Evolutionary conservation across 92 coral and sea anemone species (phyloP), one percentile per base, ranked within the genome.

Genomic region (Palythoa grandis): DNA sequence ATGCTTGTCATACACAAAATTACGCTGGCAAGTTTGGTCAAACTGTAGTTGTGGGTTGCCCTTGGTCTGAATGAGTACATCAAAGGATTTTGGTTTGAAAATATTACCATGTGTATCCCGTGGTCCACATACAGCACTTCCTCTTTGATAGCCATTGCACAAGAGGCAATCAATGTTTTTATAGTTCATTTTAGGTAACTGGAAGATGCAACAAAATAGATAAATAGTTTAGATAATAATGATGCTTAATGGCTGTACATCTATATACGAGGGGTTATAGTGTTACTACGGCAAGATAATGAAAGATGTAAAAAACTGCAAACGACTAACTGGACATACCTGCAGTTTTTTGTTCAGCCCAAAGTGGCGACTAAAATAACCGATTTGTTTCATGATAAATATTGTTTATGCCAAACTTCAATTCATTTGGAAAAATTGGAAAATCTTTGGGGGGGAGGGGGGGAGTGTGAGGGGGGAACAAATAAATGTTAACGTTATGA

Each of bases 41-140:
- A 65, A 65, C 5, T 80, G 1, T 65, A 70, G 52, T 23, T 37
- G 43, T 43, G 50, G 7, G 1, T 22, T 17, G 4, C 47, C 24
- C 5, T 7, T 60, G 11, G 48, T 43, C 0, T 19, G 11, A 29
- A 93, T 83, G 47, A 88, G 54, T 47, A 91, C 87, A 67, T 94
- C 98, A 77, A 94, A 94, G 19, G 98, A 94, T 19, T 88, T 94
- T 14, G 98, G 98, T 0, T 74, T 88, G 39, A 94, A 94, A 2
- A 92, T 9, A 20, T 75, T 43, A 3, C 78, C 79, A 15, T 11
- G 25, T 15, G 20, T 63, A 1, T 17, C 58, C 11, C 53, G 82
- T 24, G 98, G 98, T 11, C 98, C 98, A 40, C 98, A 94, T 11
- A 7, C 78, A 35, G 89, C 79, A 1, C 29, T 65, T 7, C 63